Evolutionary conservation across 2,888 invertebrate species (phyloP).

Genomic region (Aethes cnicana): DNA sequence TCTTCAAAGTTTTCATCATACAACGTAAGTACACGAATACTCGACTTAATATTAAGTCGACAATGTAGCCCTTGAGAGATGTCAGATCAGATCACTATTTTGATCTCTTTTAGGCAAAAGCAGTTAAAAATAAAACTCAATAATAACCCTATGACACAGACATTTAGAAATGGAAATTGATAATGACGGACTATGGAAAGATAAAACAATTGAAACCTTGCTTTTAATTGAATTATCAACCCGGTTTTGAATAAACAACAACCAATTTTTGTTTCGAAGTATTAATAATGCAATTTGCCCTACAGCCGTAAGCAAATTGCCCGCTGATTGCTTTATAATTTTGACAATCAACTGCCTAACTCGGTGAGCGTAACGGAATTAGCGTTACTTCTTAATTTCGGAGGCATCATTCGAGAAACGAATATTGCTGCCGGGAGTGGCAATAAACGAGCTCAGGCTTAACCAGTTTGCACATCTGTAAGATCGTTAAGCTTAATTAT

Average conservation of each 20-base stretch:
- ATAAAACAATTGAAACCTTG: neutral
- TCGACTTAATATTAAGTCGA: too few relatives aligned
- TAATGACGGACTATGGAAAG: neutral
- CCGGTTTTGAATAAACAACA: slow-evolving; percentile 12
- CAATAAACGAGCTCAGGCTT: slow-evolving; percentile 62
- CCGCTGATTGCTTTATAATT: slow-evolving; percentile 41
- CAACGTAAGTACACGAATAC: too few relatives aligned
- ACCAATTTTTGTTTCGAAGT: slow-evolving; percentile 23
- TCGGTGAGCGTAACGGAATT: slow-evolving; percentile 49
- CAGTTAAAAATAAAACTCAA: too few relatives aligned
- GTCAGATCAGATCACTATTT: too few relatives aligned
- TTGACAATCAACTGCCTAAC: slow-evolving; percentile 47
- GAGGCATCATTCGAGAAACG: slow-evolving; percentile 58
- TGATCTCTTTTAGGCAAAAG: too few relatives aligned
- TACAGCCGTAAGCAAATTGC: slow-evolving; percentile 35
- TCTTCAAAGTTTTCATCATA: too few relatives aligned
- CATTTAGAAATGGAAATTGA: neutral
- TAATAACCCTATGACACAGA: too few relatives aligned
- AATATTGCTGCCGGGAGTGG: slow-evolving; percentile 71
- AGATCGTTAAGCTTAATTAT: slow-evolving; percentile 73
- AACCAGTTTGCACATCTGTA: slow-evolving; percentile 73
- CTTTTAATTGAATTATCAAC: slow-evolving; percentile 5
- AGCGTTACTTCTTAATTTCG: slow-evolving; percentile 67
- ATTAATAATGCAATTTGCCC: slow-evolving; percentile 24
- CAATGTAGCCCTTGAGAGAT: too few relatives aligned